A percentile compares a stretch with the other conserved stretches of the same genome.
These are phyloP conservation scores for Hetaerina titia DNA, from an alignment of 2,888 invertebrate species.

Conservation along the genomic window DNA sequence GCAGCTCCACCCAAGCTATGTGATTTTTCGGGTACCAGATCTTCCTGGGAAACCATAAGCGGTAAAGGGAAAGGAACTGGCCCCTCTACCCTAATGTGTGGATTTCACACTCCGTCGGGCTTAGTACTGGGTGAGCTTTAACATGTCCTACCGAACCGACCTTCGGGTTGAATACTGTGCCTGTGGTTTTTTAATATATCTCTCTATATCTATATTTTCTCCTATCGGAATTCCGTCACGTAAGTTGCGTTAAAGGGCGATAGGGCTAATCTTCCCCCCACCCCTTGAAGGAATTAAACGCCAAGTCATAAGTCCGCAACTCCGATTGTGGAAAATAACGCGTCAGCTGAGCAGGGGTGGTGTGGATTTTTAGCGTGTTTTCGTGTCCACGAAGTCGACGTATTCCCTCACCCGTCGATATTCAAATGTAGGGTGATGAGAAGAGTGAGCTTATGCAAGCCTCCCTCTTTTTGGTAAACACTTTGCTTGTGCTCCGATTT, in stretches of 20 bases:
- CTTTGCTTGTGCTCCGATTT: background rate
- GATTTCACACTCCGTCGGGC: too few relatives aligned
- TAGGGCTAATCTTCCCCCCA: background rate
- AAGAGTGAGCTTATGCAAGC: background rate
- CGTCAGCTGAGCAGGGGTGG: background rate
- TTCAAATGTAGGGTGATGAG: slow-evolving; percentile 24
- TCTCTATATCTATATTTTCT: too few relatives aligned
- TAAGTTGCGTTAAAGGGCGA: background rate
- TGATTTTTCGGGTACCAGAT: too few relatives aligned
- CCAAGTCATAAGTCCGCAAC: background rate
- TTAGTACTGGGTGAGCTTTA: too few relatives aligned
- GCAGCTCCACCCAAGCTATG: too few relatives aligned
- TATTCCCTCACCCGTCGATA: background rate
- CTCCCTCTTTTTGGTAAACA: background rate
- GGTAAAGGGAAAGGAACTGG: too few relatives aligned
- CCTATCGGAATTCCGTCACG: too few relatives aligned
- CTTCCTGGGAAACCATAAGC: too few relatives aligned
- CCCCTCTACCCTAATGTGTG: too few relatives aligned
- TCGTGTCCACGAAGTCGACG: background rate
- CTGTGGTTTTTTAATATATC: too few relatives aligned
- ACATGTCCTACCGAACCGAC: too few relatives aligned
- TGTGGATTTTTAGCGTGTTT: background rate
- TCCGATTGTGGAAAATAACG: background rate
- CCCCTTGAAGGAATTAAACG: background rate
- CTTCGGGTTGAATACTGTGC: too few relatives aligned